Conservation (phyloP, 2,113 vertebrate species). For the Fregata magnificens region DNA sequence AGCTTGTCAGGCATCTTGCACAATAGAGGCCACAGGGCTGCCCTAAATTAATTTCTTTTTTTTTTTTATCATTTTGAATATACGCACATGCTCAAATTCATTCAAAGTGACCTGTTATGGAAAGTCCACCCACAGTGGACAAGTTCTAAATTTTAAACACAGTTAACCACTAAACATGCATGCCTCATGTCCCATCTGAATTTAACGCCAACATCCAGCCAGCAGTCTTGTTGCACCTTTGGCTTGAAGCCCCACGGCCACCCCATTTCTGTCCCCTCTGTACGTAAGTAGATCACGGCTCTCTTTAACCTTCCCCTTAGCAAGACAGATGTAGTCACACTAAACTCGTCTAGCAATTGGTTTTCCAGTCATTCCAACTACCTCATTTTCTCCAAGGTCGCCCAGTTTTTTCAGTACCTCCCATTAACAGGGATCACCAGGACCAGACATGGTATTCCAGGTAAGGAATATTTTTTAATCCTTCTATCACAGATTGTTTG, state of each 20-base stretch:
- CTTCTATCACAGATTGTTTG: background rate
- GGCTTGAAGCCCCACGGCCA: background rate
- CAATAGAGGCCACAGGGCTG: background rate
- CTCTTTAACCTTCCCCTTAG: background rate
- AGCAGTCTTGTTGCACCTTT: background rate
- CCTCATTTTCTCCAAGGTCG: background rate
- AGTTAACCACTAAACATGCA: background rate
- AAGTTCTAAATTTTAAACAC: background rate
- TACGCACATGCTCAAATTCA: background rate
- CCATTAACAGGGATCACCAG: background rate
- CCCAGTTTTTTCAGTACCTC: background rate
- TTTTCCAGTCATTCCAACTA: background rate
- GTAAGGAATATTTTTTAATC: background rate
- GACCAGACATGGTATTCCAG: background rate
- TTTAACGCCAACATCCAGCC: background rate
- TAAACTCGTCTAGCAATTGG: background rate
- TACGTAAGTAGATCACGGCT: background rate
- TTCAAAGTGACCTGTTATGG: background rate
- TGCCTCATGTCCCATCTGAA: background rate
- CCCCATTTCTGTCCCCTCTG: accelerated
- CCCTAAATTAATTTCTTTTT: background rate
- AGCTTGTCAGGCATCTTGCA: background rate
- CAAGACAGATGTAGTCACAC: background rate
- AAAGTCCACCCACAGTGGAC: background rate
- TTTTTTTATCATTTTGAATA: background rate